These are phyloP conservation scores for Drosophila takahashii DNA, from an alignment of 1,140 invertebrate genomes.

Conservation along the genomic window DNA sequence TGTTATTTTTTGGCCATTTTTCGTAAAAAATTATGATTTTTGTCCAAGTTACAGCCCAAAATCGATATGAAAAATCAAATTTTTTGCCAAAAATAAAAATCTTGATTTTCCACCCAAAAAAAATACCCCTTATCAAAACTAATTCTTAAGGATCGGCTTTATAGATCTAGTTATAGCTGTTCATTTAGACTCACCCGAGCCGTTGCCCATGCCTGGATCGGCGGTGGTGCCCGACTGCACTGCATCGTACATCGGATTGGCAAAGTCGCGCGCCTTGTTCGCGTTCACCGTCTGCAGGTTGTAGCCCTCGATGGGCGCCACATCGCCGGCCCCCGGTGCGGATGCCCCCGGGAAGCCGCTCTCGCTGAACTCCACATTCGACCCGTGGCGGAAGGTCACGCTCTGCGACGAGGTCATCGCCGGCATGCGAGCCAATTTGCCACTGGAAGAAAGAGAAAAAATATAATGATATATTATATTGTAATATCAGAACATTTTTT, in stretches of 20 bases:
- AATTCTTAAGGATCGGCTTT: too few relatives aligned
- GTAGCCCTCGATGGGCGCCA: constrained; percentile 84
- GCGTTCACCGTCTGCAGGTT: constrained; percentile 90
- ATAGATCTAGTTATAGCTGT: too few relatives aligned
- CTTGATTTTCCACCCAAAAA: too few relatives aligned
- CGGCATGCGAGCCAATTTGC: constrained; percentile 90
- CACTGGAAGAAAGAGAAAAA: constrained; percentile 85
- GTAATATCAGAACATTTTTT: too few relatives aligned
- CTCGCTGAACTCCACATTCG: constrained; percentile 95
- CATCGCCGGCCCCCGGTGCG: constrained; percentile 54
- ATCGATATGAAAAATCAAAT: too few relatives aligned
- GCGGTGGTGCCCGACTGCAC: constrained; percentile 85
- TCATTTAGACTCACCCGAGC: constrained; percentile 84
- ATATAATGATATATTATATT: too few relatives aligned
- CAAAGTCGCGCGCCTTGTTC: constrained; percentile 93
- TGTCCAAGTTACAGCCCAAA: too few relatives aligned
- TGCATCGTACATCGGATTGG: constrained; percentile 98
- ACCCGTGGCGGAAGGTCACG: constrained; percentile 97
- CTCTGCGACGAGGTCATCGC: constrained; percentile 94
- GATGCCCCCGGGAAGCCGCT: constrained; percentile 86
- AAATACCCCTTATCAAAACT: too few relatives aligned
- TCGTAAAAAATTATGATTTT: too few relatives aligned
- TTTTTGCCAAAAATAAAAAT: too few relatives aligned
- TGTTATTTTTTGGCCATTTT: too few relatives aligned
- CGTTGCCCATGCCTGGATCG: constrained; percentile 87